Percentiles rank a stretch among this genome's conserved stretches.
phyloP scores from a whole-genome alignment of 64 coral and sea anemone genomes.

The Acropora yongei region DNA sequence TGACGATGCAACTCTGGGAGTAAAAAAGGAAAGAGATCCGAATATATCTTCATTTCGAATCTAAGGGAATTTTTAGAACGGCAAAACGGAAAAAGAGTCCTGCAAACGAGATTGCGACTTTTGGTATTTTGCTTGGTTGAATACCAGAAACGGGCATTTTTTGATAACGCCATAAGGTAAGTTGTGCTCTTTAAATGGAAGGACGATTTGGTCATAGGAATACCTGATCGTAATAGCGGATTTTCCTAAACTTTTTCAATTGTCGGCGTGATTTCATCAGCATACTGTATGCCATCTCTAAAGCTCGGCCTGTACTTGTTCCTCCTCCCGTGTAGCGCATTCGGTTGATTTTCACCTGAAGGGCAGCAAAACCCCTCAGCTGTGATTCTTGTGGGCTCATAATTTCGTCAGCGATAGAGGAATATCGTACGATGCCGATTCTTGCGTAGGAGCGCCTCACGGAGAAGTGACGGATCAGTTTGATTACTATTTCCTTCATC shows the following conservation, averaged over 20 bases:
- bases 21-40: background rate
- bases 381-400: background rate
- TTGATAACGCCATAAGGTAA: no score
- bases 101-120: no score
- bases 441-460: background rate
- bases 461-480: conserved; percentile 45
- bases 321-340: background rate
- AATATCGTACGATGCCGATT: conserved; percentile 5
- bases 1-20: background rate
- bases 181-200: no score
- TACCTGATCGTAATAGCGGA: background rate
- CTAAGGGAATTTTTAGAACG: no score
- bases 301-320: background rate
- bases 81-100: no score
- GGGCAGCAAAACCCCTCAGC: background rate
- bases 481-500: background rate
- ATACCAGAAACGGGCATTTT: no score
- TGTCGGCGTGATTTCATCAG: background rate
- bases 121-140: no score
- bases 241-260: background rate
- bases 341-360: background rate
- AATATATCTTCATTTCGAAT: no score
- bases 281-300: background rate
- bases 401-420: background rate
- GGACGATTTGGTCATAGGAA: background rate